These are phyloP conservation scores for Eriosoma lanigerum DNA, from an alignment of 1,140 invertebrate species.

Conservation along the genomic window DNA sequence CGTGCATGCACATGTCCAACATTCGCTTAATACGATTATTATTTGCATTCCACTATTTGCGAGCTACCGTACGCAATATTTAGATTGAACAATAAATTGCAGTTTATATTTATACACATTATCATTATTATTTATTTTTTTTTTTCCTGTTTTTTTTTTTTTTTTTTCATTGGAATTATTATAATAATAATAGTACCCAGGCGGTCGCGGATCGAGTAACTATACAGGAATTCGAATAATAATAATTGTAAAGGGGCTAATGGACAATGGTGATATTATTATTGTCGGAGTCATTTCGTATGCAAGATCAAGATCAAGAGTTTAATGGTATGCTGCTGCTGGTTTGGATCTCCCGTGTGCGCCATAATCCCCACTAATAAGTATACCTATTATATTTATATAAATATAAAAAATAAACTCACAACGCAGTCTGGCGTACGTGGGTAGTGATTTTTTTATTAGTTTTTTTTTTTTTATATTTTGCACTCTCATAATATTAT, in stretches of 20 bases:
- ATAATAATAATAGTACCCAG: conserved; percentile 20
- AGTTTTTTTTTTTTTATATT: neutral
- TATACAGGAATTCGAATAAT: conserved; percentile 30
- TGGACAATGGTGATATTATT: conserved; percentile 50
- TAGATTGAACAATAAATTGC: conserved; percentile 34
- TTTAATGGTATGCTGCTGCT: conserved; percentile 43
- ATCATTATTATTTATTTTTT: neutral
- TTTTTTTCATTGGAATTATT: neutral
- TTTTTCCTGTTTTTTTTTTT: conserved; percentile 20
- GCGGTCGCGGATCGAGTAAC: neutral
- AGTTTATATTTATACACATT: neutral
- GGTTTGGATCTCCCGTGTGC: neutral
- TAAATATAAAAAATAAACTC: neutral
- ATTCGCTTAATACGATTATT: conserved; percentile 32
- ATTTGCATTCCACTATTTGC: conserved; percentile 28
- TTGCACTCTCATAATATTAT: neutral
- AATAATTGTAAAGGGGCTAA: conserved; percentile 42
- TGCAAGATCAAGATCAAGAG: conserved; percentile 51
- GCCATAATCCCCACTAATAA: neutral
- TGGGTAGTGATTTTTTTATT: conserved; percentile 26
- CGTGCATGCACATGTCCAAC: neutral
- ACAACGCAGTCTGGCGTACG: conserved; percentile 15
- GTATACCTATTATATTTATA: neutral
- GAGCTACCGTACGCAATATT: conserved; percentile 35
- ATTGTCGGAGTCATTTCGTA: conserved; percentile 49